Conservation (phyloP, 2,797 vertebrate genomes). For the Anguilla marmorata region DNA sequence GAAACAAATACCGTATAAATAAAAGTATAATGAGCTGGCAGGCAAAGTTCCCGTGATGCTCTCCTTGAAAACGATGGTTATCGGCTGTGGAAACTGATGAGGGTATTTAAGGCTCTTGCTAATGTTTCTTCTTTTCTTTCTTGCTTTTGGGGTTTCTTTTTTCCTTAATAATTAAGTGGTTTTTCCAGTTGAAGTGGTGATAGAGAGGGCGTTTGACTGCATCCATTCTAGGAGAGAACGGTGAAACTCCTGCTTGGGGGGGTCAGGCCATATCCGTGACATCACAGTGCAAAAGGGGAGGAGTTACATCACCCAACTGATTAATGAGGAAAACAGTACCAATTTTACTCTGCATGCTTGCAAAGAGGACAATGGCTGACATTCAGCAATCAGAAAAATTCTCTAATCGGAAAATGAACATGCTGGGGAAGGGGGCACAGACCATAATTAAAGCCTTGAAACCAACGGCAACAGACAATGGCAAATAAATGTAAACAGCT, state of each 20-base stretch:
- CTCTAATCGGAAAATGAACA: neutral
- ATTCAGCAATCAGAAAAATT: neutral
- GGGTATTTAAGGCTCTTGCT: constrained; percentile 29
- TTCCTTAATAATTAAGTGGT: neutral
- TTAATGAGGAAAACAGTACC: neutral
- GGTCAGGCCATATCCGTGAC: neutral
- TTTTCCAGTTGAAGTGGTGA: neutral
- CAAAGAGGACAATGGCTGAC: neutral
- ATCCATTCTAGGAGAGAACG: neutral
- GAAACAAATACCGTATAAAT: constrained; percentile 47
- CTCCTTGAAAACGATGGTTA: constrained; percentile 50
- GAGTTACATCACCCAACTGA: neutral
- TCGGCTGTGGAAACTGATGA: constrained; percentile 30
- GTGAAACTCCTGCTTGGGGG: neutral
- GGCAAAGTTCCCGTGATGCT: constrained; percentile 40
- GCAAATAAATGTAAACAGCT: neutral
- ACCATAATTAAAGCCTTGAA: neutral
- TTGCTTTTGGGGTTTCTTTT: neutral
- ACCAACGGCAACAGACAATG: neutral
- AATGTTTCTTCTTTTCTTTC: neutral
- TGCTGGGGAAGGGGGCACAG: neutral
- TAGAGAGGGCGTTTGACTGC: neutral
- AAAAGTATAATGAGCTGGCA: constrained; percentile 43
- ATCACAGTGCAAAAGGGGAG: neutral
- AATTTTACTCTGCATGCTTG: neutral